These are phyloP conservation scores for Melangyna quadrimaculata DNA, from an alignment of 2,888 invertebrate species.

Conservation along the genomic window DNA sequence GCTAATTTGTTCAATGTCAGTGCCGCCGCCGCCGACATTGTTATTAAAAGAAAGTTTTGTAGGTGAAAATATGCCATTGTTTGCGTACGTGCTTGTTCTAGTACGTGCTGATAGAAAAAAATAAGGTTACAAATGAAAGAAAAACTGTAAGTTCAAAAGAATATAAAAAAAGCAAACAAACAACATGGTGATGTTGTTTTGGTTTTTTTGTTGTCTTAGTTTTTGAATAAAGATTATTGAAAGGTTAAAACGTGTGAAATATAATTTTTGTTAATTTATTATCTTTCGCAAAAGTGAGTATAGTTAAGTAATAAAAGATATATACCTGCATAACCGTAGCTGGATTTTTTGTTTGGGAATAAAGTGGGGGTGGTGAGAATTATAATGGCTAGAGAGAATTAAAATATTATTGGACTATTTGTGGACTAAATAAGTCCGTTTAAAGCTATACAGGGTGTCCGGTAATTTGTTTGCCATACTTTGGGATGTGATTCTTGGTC, in stretches of 20 bases:
- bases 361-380: no score
- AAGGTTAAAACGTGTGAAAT: not conserved
- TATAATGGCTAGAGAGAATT: no score
- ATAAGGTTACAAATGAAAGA: not conserved
- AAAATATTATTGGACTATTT: no score
- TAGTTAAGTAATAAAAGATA: no score
- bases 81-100: slow-evolving; percentile 12
- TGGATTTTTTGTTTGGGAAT: no score
- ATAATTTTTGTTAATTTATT: no score
- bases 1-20: slow-evolving; percentile 44
- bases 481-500: no score
- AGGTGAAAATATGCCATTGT: slow-evolving; percentile 16
- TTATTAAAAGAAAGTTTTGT: slow-evolving; percentile 45
- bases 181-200: not conserved
- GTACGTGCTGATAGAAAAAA: slow-evolving; percentile 16
- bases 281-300: no score
- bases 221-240: not conserved
- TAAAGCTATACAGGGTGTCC: no score
- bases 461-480: no score
- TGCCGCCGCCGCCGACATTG: slow-evolving; percentile 9
- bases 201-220: not conserved
- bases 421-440: no score
- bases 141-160: not conserved
- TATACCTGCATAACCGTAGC: no score
- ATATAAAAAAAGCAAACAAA: not conserved